A percentile compares a stretch with the other conserved stretches of the same genome.
Evolutionary conservation across 2,888 invertebrate species (phyloP).

Genomic region (Ramazzottius varieornatus): DNA sequence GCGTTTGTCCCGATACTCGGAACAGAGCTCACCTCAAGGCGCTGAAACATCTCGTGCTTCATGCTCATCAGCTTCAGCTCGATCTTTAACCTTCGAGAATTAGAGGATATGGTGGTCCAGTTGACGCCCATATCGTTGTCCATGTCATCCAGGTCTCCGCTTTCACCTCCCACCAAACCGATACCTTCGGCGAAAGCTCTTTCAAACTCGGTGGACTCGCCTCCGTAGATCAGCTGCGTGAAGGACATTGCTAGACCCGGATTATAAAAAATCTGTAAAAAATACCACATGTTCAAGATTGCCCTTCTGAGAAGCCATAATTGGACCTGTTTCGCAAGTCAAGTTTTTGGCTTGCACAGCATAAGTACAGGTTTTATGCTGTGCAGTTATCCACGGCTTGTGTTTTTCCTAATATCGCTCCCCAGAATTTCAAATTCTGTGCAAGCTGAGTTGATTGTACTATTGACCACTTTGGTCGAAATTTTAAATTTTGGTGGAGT

Average conservation of each 20-base stretch:
- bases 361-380: too few relatives aligned
- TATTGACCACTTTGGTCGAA: too few relatives aligned
- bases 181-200: neutral
- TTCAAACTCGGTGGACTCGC: neutral
- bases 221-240: constrained; percentile 1
- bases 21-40: neutral
- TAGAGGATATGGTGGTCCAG: neutral
- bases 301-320: too few relatives aligned
- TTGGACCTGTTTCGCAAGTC: too few relatives aligned
- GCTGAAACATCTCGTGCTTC: neutral
- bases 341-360: too few relatives aligned
- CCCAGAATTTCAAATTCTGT: too few relatives aligned
- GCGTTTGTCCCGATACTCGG: too few relatives aligned
- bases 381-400: too few relatives aligned
- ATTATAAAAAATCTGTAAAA: neutral
- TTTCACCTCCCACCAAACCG: neutral
- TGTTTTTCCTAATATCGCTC: too few relatives aligned
- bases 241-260: neutral
- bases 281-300: too few relatives aligned
- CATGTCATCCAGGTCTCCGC: neutral
- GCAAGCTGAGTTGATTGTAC: too few relatives aligned
- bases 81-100: neutral
- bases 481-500: too few relatives aligned
- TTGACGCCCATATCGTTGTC: neutral
- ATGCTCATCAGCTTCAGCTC: constrained; percentile 1